Evolutionary conservation across 2,888 invertebrate species (phyloP), one percentile per base, ranked within the genome.

Genomic region (Chrysina gloriosa): DNA sequence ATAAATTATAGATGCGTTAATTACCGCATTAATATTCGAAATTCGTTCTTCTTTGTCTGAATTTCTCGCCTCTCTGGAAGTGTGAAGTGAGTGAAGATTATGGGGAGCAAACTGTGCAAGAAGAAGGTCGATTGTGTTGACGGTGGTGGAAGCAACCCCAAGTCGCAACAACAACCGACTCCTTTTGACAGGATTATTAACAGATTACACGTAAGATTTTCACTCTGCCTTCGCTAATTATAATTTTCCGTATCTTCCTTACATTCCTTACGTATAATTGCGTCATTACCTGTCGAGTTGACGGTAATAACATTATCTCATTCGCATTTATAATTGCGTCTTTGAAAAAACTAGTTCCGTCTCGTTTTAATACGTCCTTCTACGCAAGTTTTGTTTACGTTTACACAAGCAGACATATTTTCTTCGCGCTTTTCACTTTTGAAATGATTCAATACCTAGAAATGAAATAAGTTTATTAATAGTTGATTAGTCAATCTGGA

Each of bases 101-200:
- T 82, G 82, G 82, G 82, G 9, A 82, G 82, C 73, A 80, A 79
- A 73, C 74, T 82, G 75, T 82, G 82, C 72, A 82, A 82, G 74
- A 81, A 80, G 75, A 81, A 81, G 71, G 75, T 75, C 68, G 77
- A 74, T 50, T 70, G 65, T 25, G 71, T 65, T 11, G 81, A 80
- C 9, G 31, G 48, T 56, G 9, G 42, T 14, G 72, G 73, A 67
- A 78, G 77, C 70, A 74, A 72, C 69, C 70, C 74, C 58, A 74
- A 72, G 39, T 70, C 71, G n/a, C 76, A 76, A 67, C 73, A 76
- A 67, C 74, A 76, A 63, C 75, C 79, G 47, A 77, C 77, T 29
- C 76, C 77, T 39, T 77, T 82, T 65, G 80, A 81, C 72, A 74
- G 81, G 77, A 81, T 82, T 73, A 78, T 82, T 70, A 80, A 77